Percentiles rank a stretch among this genome's conserved stretches.
Conservation (phyloP, 2,797 vertebrate genomes). For the Pangasius macronema region DNA sequence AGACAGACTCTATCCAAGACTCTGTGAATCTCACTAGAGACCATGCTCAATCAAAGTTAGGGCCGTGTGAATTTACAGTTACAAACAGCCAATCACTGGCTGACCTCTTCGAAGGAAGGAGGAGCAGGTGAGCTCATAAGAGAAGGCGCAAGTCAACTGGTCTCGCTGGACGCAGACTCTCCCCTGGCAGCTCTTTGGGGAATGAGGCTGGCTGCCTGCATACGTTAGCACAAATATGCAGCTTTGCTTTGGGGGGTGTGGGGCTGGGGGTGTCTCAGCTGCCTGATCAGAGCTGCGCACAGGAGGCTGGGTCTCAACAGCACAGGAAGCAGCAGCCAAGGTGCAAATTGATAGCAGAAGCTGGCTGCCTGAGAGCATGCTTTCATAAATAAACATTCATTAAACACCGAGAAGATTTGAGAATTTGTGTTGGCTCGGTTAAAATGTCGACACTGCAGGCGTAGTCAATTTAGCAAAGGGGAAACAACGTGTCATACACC, state of each 20-base stretch:
- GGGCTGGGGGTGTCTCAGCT: too few relatives aligned
- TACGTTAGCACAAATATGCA: neutral
- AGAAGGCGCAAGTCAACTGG: neutral
- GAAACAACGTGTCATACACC: neutral
- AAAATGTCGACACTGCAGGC: neutral
- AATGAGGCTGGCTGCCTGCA: neutral
- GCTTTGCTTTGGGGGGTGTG: neutral
- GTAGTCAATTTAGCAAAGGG: neutral
- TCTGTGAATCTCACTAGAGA: slow-evolving; percentile 32
- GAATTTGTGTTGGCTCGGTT: slow-evolving; percentile 7
- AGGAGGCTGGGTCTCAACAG: slow-evolving; percentile 49
- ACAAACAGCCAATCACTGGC: slow-evolving; percentile 23
- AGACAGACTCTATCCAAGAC: neutral
- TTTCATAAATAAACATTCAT: slow-evolving; percentile 19
- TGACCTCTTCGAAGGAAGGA: neutral
- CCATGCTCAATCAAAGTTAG: slow-evolving; percentile 11
- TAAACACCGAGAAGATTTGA: slow-evolving; percentile 6
- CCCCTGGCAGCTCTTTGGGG: neutral
- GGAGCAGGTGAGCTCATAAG: neutral
- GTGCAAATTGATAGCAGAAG: slow-evolving; percentile 33
- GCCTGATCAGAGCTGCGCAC: slow-evolving; percentile 45
- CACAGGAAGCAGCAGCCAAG: slow-evolving; percentile 44
- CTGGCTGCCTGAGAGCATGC: neutral
- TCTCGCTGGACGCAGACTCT: slow-evolving; percentile 8
- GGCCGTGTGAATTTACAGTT: slow-evolving; percentile 17